Evolutionary conservation across 2,888 invertebrate genomes (phyloP).

Genomic region (Colostygia pectinataria): DNA sequence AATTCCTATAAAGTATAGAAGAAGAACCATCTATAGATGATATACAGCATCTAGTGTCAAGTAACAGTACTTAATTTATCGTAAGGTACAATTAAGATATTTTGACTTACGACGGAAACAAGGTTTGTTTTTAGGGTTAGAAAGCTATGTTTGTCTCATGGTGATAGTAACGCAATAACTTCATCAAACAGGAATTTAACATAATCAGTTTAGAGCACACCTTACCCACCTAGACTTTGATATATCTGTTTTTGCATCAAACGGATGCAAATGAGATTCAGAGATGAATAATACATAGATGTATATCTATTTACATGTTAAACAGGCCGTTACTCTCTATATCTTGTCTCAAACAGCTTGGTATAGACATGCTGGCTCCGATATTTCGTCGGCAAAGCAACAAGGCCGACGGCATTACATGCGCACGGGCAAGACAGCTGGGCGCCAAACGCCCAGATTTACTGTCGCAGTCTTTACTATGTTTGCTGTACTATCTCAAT

Average conservation of each 20-base stretch:
- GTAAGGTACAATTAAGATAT: no score
- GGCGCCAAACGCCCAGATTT: conserved; percentile 61
- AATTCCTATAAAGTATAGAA: no score
- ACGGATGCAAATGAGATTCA: conserved; percentile 6
- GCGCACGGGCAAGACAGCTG: conserved; percentile 55
- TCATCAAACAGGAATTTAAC: neutral
- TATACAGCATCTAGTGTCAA: no score
- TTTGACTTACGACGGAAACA: no score
- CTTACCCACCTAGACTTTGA: no score
- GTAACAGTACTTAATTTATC: no score
- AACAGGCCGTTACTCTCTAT: conserved; percentile 9
- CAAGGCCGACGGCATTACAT: conserved; percentile 28
- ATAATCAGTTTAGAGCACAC: no score
- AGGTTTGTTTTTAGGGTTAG: no score
- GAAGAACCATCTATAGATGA: no score
- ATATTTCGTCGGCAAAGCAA: conserved; percentile 35
- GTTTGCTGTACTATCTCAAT: conserved; percentile 1
- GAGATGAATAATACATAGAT: conserved; percentile 18
- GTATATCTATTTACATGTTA: neutral
- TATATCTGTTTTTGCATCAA: neutral
- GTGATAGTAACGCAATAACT: neutral
- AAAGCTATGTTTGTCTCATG: no score
- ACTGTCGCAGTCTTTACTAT: conserved; percentile 34
- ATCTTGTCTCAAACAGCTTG: conserved; percentile 14
- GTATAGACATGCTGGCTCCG: conserved; percentile 31